Base-by-base conservation (phyloP, 2,888 invertebrate genomes). In the Latheticus oryzae region DNA sequence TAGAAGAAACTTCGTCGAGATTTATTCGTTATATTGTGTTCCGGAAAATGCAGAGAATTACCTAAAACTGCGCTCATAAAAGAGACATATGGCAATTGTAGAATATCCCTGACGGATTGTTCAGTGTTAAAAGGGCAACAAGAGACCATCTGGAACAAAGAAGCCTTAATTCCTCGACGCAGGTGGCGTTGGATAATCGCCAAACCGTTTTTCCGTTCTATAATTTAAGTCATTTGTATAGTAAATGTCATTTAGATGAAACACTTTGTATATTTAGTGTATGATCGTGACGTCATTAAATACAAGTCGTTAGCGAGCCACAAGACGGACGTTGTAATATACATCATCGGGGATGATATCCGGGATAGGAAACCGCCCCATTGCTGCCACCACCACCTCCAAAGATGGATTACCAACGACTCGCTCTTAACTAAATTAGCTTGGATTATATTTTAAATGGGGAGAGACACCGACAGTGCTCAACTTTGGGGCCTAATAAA, bases 211-310 rank as follows among this genome's bases (percentile, higher is more conserved):
- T n/a, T n/a, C n/a, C n/a, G n/a, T n/a, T n/a, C n/a, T n/a, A n/a
- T n/a, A n/a, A n/a, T n/a, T n/a, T n/a, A n/a, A n/a, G n/a, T n/a
- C n/a, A n/a, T n/a, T n/a, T n/a, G n/a, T n/a, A n/a, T n/a, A n/a
- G n/a, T n/a, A n/a, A n/a, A n/a, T n/a, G n/a, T n/a, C n/a, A n/a
- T n/a, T n/a, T n/a, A n/a, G n/a, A 3, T 24, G 24, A 23, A 23
- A 23, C 23, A 23, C 23, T 23, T 8, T 23, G 23, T 23, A 23
- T 8, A 23, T n/a, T 24, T 24, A n/a, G n/a, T 24, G 24, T 24
- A 8, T 61, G 64, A 53, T 61, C 51, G 62, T 66, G 66, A 66
- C 64, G 66, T 66, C 66, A 65, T 66, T 66, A 66, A 64, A 64
- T 63, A 60, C 62, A 61, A 63, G 66, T 66, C 66, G 65, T 66